phyloP scores from a whole-genome alignment of 2,888 invertebrate species.

The Drosophila peninsularis region DNA sequence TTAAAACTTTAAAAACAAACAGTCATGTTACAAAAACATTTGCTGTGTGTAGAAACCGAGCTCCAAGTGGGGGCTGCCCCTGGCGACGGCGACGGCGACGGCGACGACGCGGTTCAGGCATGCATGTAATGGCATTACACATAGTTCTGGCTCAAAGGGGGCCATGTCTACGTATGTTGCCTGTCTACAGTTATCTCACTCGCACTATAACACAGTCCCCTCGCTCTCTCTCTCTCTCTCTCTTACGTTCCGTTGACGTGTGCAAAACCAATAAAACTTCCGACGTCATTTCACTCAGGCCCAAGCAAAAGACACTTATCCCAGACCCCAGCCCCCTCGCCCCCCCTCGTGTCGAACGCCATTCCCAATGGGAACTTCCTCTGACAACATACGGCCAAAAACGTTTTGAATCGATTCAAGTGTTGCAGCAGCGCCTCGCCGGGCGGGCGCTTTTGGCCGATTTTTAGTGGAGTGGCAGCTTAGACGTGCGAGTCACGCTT shows the following conservation, averaged over 20 bases:
- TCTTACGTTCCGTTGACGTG: slow-evolving; percentile 80
- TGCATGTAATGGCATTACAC: slow-evolving; percentile 75
- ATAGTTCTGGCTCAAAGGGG: slow-evolving; percentile 33
- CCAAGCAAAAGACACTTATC: slow-evolving; percentile 63
- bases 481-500: slow-evolving; percentile 71
- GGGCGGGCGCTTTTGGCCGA: not conserved
- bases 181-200: slow-evolving; percentile 15
- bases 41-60: slow-evolving; percentile 12
- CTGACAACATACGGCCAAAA: slow-evolving; percentile 59
- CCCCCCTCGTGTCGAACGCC: slow-evolving; percentile 42
- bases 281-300: slow-evolving; percentile 71
- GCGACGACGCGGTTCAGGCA: slow-evolving; percentile 53
- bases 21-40: slow-evolving; percentile 70
- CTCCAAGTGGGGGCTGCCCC: slow-evolving; percentile 2
- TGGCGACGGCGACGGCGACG: slow-evolving; percentile 21
- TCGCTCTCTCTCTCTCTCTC: slow-evolving; percentile 33
- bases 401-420: slow-evolving; percentile 70
- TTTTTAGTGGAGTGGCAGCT: slow-evolving; percentile 19
- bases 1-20: slow-evolving; percentile 79
- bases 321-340: not conserved
- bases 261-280: slow-evolving; percentile 82
- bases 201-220: slow-evolving; percentile 3
- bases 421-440: slow-evolving; percentile 49
- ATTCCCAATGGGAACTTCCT: slow-evolving; percentile 56
- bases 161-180: slow-evolving; percentile 38